phyloP scores from a whole-genome alignment of 2,113 vertebrate genomes.

The Bos indicus region DNA sequence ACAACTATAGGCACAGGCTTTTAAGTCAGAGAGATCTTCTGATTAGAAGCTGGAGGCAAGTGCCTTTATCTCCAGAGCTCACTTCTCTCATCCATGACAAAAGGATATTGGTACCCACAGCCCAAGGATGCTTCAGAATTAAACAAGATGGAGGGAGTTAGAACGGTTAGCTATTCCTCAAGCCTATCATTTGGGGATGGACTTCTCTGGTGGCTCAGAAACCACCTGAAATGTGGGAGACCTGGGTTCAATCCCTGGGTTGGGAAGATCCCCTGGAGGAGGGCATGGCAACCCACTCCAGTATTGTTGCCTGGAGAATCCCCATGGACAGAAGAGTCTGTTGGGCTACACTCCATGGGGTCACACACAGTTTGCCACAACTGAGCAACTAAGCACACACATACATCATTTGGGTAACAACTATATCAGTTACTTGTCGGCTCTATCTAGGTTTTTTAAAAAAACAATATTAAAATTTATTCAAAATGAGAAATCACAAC shows the following conservation, averaged over 20 bases:
- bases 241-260: background rate
- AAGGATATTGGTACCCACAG: no score
- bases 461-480: background rate
- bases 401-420: background rate
- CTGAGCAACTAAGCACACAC: background rate
- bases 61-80: no score
- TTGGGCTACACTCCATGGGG: background rate
- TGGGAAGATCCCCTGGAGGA: background rate
- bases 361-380: background rate
- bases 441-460: background rate
- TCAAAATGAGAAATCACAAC: background rate
- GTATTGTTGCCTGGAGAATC: background rate
- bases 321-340: background rate
- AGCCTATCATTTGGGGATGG: background rate
- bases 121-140: background rate
- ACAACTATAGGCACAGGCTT: background rate
- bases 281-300: background rate
- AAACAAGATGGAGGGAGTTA: background rate
- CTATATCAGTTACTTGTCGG: background rate
- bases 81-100: background rate
- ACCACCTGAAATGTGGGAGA: background rate
- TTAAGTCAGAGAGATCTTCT: background rate
- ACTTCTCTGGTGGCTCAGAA: background rate
- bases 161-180: background rate
- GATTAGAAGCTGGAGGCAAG: background rate